Evolutionary conservation across 2,113 vertebrate species (phyloP), one percentile per base, ranked within the genome.

Genomic region (Lethenteron camtschaticum): DNA sequence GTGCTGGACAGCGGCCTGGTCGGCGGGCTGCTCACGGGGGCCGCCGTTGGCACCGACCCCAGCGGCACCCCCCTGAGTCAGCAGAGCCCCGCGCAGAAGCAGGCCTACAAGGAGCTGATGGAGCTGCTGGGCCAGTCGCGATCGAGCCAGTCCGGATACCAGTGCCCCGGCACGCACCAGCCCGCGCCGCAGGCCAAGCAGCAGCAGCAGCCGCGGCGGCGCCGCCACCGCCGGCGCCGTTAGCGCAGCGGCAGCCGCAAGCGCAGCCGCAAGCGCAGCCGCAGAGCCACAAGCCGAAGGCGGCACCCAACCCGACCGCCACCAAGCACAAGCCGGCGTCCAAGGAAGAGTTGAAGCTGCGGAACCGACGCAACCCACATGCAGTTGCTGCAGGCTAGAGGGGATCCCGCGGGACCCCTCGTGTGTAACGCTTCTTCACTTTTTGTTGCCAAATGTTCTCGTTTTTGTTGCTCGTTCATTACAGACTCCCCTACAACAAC

Each of bases 161-260:
- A 99, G 82, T 99, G 90, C 82, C 88, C 92, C 80, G 90, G 89
- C 74, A 96, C 94, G 81, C 92, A 91, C 89, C 84, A 87, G 77
- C 85, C 85, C 2, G 82, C 79, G 85, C 87, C 0, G 75, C 80
- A 55, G 76, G 76, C 75, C 77, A 83, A 11, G 81, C 81, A 3
- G 85, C 89, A 73, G 78, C 83, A 0, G 78, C 83, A 71, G 78
- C 81, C 56, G 82, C n/a, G 78, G 83, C 75, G 80, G 78, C 77
- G 79, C 78, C 72, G 77, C 75, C 71, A 82, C 82, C 71, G 80
- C 77, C 73, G 77, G 88, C 76, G 88, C 41, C 6, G 41, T 41
- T 41, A 41, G 41, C 41, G 6, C 41, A 41, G 41, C 41, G 41
- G 41, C 41, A 41, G 41, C 41, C 41, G 4, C 41, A 41, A 41